Evolutionary conservation across 2,888 invertebrate genomes (phyloP).

Genomic region (Griposia aprilina): DNA sequence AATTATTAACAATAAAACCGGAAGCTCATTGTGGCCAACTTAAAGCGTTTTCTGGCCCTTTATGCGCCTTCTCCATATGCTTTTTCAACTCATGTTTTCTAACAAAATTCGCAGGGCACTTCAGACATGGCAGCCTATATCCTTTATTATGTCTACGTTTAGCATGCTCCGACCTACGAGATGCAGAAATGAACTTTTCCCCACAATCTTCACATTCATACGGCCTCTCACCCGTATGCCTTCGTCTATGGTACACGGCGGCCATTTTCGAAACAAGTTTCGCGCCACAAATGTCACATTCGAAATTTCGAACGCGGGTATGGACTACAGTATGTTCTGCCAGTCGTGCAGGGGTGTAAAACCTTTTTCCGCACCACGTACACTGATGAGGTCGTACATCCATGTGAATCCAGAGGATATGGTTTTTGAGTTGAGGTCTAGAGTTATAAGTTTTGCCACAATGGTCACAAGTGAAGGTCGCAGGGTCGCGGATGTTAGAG

Average conservation of each 20-base stretch:
- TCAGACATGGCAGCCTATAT: constrained; percentile 73
- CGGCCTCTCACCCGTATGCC: constrained; percentile 87
- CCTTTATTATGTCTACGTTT: constrained; percentile 85
- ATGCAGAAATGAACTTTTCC: constrained; percentile 84
- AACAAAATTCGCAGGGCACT: constrained; percentile 80
- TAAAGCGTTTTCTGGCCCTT: constrained; percentile 39
- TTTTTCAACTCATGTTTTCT: constrained; percentile 80
- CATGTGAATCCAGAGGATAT: constrained; percentile 88
- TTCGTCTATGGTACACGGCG: constrained; percentile 84
- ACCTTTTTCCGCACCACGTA: constrained; percentile 88
- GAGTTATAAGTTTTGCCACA: constrained; percentile 83
- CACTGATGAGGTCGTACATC: constrained; percentile 88
- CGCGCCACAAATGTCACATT: constrained; percentile 89
- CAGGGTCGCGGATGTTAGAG: constrained; percentile 84
- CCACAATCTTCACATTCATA: constrained; percentile 86
- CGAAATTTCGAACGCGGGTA: constrained; percentile 88
- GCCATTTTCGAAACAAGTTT: constrained; percentile 87
- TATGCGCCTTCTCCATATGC: constrained; percentile 80
- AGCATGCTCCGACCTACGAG: constrained; percentile 84
- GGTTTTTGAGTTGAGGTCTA: constrained; percentile 84
- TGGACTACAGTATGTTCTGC: constrained; percentile 90
- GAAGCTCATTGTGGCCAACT: constrained; percentile 28
- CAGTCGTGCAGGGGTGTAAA: constrained; percentile 87
- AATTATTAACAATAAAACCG: background rate
- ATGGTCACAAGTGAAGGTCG: constrained; percentile 83